phyloP scores from a whole-genome alignment of 2,888 invertebrate genomes.

The Volucella inanis region DNA sequence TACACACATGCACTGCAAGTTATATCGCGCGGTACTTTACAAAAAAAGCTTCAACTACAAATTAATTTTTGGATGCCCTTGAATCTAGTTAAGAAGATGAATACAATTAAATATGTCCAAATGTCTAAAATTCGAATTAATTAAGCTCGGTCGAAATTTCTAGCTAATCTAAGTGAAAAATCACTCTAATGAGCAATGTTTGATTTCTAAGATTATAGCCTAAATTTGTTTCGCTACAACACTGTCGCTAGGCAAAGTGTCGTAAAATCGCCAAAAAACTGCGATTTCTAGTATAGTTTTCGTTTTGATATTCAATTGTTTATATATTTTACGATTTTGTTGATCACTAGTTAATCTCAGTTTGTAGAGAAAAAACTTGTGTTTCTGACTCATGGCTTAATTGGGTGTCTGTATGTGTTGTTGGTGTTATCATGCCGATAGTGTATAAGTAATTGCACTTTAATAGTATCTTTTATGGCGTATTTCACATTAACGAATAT shows the following conservation, averaged over 20 bases:
- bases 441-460: conserved; percentile 73
- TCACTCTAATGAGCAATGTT: not conserved
- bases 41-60: too few relatives aligned
- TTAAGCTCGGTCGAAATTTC: conserved; percentile 21
- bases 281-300: too few relatives aligned
- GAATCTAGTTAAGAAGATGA: not conserved
- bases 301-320: too few relatives aligned
- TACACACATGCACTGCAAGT: too few relatives aligned
- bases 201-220: conserved; percentile 13
- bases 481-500: conserved; percentile 16
- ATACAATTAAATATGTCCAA: not conserved
- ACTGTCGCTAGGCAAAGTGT: too few relatives aligned
- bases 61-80: too few relatives aligned
- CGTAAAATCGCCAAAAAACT: too few relatives aligned
- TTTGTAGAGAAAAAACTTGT: too few relatives aligned
- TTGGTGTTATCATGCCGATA: conserved; percentile 56
- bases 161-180: conserved; percentile 38
- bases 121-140: conserved; percentile 7
- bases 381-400: not conserved
- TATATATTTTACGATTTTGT: too few relatives aligned
- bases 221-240: conserved; percentile 28
- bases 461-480: conserved; percentile 61
- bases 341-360: too few relatives aligned
- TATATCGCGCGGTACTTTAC: too few relatives aligned
- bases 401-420: conserved; percentile 11